Base-by-base conservation (phyloP, 2,797 vertebrate species). In the Cossypha caffra region DNA sequence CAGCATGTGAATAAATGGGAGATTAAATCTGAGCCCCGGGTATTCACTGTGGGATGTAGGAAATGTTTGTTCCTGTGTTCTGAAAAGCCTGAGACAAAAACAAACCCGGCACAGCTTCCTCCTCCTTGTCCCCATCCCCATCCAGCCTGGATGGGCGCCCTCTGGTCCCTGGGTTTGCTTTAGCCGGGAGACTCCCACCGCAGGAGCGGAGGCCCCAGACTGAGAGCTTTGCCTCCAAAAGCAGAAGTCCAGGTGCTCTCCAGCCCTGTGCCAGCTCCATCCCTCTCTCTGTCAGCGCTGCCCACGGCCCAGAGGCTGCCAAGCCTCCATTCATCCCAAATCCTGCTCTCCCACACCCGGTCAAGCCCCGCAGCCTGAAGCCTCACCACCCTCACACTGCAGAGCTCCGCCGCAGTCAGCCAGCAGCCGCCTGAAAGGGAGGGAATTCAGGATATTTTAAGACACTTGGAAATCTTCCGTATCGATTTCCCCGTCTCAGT, bases 1-100 rank as follows among this genome's bases (percentile, higher is more conserved):
- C 87, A 75, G 64, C 93, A 96, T 61, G 78, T 58, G 93, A 95
- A 90, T 74, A 43, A 83, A 64, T 35, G 45, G 48, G 42, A 94
- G 95, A 93, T 94, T 63, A 90, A 86, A 93, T 88, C 90, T 54
- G 42, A 63, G 82, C 59, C 61, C 75, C 25, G 78, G 35, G 83
- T 55, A 47, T 67, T 85, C 88, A 68, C 68, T 4, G 4, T 5
- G 14, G 33, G 37, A 57, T 47, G 78, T 51, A 71, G 93, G 91
- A 91, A 93, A 78, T 58, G 76, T 95, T 93, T 90, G 40, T 78
- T 95, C 71, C 89, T 1, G 3, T 7, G n/a, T 89, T 79, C 64
- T 81, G 81, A 83, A 74, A 86, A 87, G 72, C 50, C 45, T 3
- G 45, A 64, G 73, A 88, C 68, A 66, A 55, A 88, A 86, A 38